Conservation (phyloP, 2,797 vertebrate species). For the Bradypodion ventrale region DNA sequence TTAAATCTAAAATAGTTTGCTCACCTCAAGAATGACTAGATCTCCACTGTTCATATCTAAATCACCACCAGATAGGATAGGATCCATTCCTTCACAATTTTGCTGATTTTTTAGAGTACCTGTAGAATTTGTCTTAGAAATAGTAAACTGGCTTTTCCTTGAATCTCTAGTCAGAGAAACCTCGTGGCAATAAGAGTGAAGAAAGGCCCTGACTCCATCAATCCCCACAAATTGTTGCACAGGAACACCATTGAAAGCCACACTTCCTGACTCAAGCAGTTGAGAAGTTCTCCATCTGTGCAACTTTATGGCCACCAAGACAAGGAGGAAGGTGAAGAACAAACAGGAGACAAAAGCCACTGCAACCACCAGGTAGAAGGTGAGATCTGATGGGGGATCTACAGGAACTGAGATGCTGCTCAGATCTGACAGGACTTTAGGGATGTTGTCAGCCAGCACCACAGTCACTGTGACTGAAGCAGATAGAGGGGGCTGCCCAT, state of each 20-base stretch:
- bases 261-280: background rate
- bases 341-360: slow-evolving; percentile 32
- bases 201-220: slow-evolving; percentile 21
- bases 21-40: slow-evolving; percentile 34
- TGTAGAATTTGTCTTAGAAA: background rate
- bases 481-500: background rate
- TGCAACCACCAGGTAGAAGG: slow-evolving; percentile 5
- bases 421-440: background rate
- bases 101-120: background rate
- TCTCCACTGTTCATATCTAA: slow-evolving; percentile 31
- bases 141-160: background rate
- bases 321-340: slow-evolving; percentile 19
- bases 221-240: slow-evolving; percentile 29
- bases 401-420: background rate
- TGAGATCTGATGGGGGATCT: background rate
- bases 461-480: slow-evolving; percentile 33
- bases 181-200: slow-evolving; percentile 28
- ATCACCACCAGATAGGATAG: background rate
- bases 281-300: slow-evolving; percentile 58
- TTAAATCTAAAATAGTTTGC: background rate
- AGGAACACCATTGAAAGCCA: slow-evolving; percentile 9
- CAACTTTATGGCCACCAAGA: slow-evolving; percentile 25
- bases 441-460: slow-evolving; percentile 49
- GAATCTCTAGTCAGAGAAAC: slow-evolving; percentile 14
- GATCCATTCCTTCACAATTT: background rate